Percentiles rank a stretch among this genome's conserved stretches.
These are phyloP conservation scores for Phenganax subtilis DNA, from an alignment of 92 coral and sea anemone species.

Conservation along the genomic window DNA sequence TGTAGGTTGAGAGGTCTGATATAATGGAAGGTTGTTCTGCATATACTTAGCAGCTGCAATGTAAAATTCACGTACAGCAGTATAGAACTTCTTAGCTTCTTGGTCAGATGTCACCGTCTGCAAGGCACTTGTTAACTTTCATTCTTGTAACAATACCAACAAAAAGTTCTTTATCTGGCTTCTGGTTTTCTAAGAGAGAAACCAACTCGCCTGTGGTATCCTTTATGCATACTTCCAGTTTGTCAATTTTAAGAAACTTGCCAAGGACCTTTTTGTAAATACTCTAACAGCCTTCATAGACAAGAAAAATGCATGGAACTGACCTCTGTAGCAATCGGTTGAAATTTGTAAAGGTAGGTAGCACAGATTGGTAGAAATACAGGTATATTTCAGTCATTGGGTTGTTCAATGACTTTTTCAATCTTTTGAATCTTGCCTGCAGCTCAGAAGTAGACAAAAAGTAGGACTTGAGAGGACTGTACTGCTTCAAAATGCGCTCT, in stretches of 20 bases:
- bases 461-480: conserved; percentile 52
- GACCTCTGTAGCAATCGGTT: conserved; percentile 30
- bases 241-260: conserved; percentile 25
- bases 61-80: conserved; percentile 50
- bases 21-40: conserved; percentile 44
- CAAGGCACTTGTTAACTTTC: conserved; percentile 48
- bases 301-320: conserved; percentile 24
- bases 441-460: conserved; percentile 42
- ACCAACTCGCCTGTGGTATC: conserved; percentile 25
- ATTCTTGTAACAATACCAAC: conserved; percentile 52
- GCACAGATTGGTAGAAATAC: conserved; percentile 51
- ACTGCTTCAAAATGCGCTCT: conserved; percentile 48
- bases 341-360: conserved; percentile 22
- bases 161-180: conserved; percentile 44
- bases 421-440: conserved; percentile 44
- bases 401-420: conserved; percentile 40
- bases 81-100: conserved; percentile 40
- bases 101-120: conserved; percentile 51
- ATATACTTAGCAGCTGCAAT: conserved; percentile 47
- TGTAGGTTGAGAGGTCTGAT: no score
- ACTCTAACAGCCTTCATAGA: conserved; percentile 34
- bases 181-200: conserved; percentile 19
- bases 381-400: conserved; percentile 48
- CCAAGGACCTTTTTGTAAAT: conserved; percentile 27
- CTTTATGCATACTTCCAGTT: conserved; percentile 28